phyloP scores from a whole-genome alignment of 2,797 vertebrate genomes.

The Takifugu rubripes region DNA sequence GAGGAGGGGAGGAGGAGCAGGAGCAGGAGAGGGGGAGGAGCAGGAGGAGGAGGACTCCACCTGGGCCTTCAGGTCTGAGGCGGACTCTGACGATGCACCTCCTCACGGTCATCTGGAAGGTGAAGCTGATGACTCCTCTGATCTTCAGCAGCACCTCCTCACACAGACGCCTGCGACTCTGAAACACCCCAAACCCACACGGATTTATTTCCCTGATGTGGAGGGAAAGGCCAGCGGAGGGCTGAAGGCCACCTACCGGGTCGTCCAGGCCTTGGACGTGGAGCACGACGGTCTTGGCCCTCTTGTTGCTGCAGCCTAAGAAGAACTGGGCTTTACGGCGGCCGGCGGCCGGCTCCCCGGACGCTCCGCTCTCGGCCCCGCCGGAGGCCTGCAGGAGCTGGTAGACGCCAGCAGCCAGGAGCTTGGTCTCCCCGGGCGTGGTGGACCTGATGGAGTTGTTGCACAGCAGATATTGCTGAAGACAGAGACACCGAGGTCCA shows the following conservation, averaged over 20 bases:
- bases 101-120: slow-evolving; percentile 91
- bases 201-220: no score
- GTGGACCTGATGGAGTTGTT: slow-evolving; percentile 71
- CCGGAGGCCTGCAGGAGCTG: slow-evolving; percentile 82
- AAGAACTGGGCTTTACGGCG: slow-evolving; percentile 90
- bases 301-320: slow-evolving; percentile 89
- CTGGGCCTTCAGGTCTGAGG: slow-evolving; percentile 89
- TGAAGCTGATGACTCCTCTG: slow-evolving; percentile 94
- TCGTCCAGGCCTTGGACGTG: slow-evolving; percentile 92
- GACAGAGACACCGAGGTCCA: neutral
- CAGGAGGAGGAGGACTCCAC: slow-evolving; percentile 59
- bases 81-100: slow-evolving; percentile 88
- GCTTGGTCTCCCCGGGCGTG: slow-evolving; percentile 88
- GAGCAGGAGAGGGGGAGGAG: no score
- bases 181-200: neutral
- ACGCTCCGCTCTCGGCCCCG: slow-evolving; percentile 63
- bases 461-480: neutral
- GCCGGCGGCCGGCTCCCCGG: slow-evolving; percentile 74
- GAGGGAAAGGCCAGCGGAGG: no score
- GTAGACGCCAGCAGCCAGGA: slow-evolving; percentile 87
- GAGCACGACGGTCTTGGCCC: slow-evolving; percentile 88
- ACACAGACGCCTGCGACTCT: slow-evolving; percentile 86
- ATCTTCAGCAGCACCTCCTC: slow-evolving; percentile 92
- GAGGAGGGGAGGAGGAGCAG: no score
- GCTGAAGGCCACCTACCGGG: slow-evolving; percentile 71